Conservation (phyloP, 2,888 invertebrate genomes). For the Trachelus iudaicus region DNA sequence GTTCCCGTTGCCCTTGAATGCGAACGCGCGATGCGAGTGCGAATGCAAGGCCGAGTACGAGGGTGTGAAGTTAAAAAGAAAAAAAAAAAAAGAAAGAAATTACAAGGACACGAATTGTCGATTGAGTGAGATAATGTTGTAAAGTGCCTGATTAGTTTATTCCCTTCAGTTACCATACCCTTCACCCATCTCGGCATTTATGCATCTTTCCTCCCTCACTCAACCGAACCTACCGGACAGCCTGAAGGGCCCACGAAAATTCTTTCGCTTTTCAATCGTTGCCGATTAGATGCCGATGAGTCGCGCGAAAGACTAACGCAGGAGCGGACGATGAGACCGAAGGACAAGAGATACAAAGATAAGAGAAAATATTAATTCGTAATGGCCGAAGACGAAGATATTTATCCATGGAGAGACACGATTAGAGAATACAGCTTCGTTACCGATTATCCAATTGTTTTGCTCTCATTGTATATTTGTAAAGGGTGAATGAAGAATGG, state of each 20-base stretch:
- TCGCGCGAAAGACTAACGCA: neutral
- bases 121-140: constrained; percentile 25
- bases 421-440: constrained; percentile 8
- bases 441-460: neutral
- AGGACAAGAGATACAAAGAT: constrained; percentile 10
- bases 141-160: constrained; percentile 64
- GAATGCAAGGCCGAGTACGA: constrained; percentile 25
- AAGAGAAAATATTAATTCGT: constrained; percentile 13
- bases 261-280: constrained; percentile 10
- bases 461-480: constrained; percentile 33
- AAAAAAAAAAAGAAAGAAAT: too few relatives aligned
- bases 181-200: constrained; percentile 33
- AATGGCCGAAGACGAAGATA: constrained; percentile 17
- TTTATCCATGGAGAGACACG: neutral
- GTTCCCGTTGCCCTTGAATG: constrained; percentile 24
- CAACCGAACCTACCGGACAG: neutral
- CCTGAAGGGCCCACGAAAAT: constrained; percentile 7
- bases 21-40: constrained; percentile 17
- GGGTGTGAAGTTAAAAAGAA: constrained; percentile 17
- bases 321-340: constrained; percentile 21
- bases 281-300: neutral
- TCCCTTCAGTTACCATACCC: constrained; percentile 47
- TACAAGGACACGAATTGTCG: constrained; percentile 42
- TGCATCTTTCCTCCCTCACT: constrained; percentile 12
- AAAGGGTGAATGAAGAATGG: constrained; percentile 16